Base-by-base conservation (phyloP, 2,888 invertebrate species). In the Bimastos eiseni region DNA sequence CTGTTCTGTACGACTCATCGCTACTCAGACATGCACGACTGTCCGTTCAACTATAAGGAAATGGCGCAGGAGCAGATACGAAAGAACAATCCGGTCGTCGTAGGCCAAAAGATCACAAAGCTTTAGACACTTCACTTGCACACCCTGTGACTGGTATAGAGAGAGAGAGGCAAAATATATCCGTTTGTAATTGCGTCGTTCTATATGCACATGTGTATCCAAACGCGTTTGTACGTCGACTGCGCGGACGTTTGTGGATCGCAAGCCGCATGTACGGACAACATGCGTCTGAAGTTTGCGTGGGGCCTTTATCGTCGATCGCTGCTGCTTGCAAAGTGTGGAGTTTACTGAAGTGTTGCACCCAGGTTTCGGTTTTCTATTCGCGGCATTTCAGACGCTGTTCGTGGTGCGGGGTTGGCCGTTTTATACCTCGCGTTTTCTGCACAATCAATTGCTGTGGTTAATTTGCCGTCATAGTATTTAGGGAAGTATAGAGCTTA, bases 1-100 rank as follows among this genome's bases (percentile, higher is more conserved):
- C 96, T 99, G 94, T 99, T 97, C 96, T 99, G 99, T 96, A 97
- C 98, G 95, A 97, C 98, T 96, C 99, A 99, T 96, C 97, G 99
- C 96, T 99, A 99, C 97, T 98, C 98, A 96, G 98, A 99, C 96
- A 98, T 98, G 96, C 99, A 99, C 96, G 97, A 98, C 95, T 99
- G 99, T 96, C 97, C 97, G 95, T 99, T 99, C 96, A 98, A 99
- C 96, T 99, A 99, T 96, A 97, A 98, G 96, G 98, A 98, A 96
- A 97, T 98, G 96, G 99, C 98, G 95, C 98, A 98, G 96, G 95
- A 95, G 93, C 98, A 99, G 96, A 99, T 99, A 96, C 97, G 98
- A 96, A 98, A 98, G 96, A 98, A 98, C 96, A 99, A 99, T 96
- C 99, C 99, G 94, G 98, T 99, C 95, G 98, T 99, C 95, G 98